These are phyloP conservation scores for Acanthosepion pharaonis DNA, from an alignment of 2,888 invertebrate species.

Conservation along the genomic window DNA sequence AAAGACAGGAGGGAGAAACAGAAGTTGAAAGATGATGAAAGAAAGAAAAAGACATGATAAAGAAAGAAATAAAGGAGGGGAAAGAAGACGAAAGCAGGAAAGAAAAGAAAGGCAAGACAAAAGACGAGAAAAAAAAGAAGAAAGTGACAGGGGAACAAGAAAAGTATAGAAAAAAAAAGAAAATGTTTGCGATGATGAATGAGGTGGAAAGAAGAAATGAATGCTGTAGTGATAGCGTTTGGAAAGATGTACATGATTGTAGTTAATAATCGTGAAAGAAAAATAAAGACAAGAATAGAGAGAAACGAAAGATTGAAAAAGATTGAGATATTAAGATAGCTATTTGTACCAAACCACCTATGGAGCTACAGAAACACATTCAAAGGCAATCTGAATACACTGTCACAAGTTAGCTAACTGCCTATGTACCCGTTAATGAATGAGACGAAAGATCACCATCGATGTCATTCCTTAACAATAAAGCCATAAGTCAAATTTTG, in stretches of 20 bases:
- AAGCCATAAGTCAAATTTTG: not conserved
- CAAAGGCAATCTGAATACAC: not conserved
- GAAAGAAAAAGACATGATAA: no score
- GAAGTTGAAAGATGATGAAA: no score
- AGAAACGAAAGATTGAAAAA: not conserved
- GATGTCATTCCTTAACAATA: not conserved
- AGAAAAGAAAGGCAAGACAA: no score
- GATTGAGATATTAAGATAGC: not conserved
- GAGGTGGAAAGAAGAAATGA: not conserved
- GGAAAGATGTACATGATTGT: not conserved
- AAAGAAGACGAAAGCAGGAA: no score
- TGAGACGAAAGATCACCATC: not conserved
- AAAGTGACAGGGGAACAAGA: not conserved
- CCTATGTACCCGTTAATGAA: not conserved
- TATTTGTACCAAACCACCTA: not conserved
- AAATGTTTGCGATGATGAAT: not conserved
- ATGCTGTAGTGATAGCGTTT: not conserved
- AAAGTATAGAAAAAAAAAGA: not conserved
- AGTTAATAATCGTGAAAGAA: no score
- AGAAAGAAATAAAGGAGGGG: no score
- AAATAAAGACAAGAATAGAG: not conserved
- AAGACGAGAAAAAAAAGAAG: no score
- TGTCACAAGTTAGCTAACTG: not conserved
- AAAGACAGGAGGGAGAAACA: no score
- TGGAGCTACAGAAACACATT: not conserved